Percentiles rank a stretch among this genome's conserved stretches.
phyloP scores from a whole-genome alignment of 2,797 vertebrate genomes.

The Labroides dimidiatus region DNA sequence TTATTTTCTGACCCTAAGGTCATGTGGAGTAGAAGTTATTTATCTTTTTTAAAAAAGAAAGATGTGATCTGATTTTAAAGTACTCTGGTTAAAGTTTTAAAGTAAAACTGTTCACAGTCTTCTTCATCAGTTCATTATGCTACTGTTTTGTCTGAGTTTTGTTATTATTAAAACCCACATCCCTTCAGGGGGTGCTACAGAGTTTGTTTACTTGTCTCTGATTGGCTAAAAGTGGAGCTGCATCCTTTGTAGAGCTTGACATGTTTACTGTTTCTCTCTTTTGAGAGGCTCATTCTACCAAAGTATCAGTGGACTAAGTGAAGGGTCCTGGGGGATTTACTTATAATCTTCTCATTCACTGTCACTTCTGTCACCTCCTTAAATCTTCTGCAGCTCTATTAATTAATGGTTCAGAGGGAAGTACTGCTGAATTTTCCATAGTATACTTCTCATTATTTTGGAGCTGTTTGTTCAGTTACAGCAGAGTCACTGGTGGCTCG shows the following conservation, averaged over 20 bases:
- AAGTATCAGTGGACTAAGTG: conserved; percentile 34
- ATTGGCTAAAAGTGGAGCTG: conserved; percentile 29
- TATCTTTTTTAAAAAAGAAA: not conserved
- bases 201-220: conserved; percentile 25
- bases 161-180: conserved; percentile 3
- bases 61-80: not conserved
- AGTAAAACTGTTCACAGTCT: not conserved
- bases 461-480: conserved; percentile 69
- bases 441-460: conserved; percentile 71
- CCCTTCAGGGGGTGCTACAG: not conserved
- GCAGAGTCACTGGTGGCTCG: conserved; percentile 78
- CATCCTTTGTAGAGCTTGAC: conserved; percentile 31
- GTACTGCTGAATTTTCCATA: conserved; percentile 43
- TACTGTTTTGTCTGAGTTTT: not conserved
- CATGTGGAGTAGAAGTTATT: not conserved
- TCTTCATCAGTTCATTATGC: not conserved
- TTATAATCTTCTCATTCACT: conserved; percentile 43
- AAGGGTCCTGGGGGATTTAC: conserved; percentile 47
- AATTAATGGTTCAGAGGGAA: conserved; percentile 64
- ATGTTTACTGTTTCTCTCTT: conserved; percentile 31
- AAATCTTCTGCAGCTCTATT: conserved; percentile 41
- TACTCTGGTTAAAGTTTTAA: not conserved
- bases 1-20: not conserved
- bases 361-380: conserved; percentile 41
- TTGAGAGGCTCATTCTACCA: conserved; percentile 40